Base-by-base conservation (phyloP, 2,113 vertebrate genomes). In the Periophthalmodon schlosseri region DNA sequence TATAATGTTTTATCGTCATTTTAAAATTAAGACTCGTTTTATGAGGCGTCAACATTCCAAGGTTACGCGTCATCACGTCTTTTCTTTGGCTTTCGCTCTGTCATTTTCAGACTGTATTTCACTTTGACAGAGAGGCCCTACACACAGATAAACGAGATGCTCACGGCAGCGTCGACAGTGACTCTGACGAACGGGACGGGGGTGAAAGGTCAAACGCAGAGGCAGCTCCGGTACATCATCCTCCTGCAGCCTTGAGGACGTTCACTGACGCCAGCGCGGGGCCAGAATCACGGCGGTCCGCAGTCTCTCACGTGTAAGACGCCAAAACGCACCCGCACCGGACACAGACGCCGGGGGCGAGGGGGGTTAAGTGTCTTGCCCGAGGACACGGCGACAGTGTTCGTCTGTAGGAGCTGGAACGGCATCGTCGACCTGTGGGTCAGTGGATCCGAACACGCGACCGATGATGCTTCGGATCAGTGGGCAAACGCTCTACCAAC, bases 81-180 rank as follows among this genome's bases (percentile, higher is more conserved):
- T 18, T 63, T 33, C 15, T 63, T 15, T 63, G 58, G 24, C 24
- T 61, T 24, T 60, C 28, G 52, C n/a, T 8, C 21, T 57, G 58
- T 61, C 61, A 9, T 90, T 92, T 92, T 91, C 89, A 87, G 88
- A 77, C 80, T 85, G 84, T 89, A 11, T 93, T 83, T 68, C 74
- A 21, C 20, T 72, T 52, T 24, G 70, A 58, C 52, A 68, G 70
- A 18, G 74, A 57, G 52, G 28, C 18, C 57, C 7, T 34, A 65
- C 10, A 3, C 34, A 44, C 24, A 56, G 16, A 0, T 0, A 75
- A 67, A 82, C 49, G 0, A 46, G 71, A 72, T 64, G 74, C 36
- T 23, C 0, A n/a, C 33, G 46, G 46, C 49, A 20, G 74, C 28
- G 46, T 69, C 54, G 16, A 71, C 75, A 13, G 39, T 77, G 46